These are phyloP conservation scores for Charina bottae DNA, from an alignment of 2,113 vertebrate genomes.

Conservation along the genomic window DNA sequence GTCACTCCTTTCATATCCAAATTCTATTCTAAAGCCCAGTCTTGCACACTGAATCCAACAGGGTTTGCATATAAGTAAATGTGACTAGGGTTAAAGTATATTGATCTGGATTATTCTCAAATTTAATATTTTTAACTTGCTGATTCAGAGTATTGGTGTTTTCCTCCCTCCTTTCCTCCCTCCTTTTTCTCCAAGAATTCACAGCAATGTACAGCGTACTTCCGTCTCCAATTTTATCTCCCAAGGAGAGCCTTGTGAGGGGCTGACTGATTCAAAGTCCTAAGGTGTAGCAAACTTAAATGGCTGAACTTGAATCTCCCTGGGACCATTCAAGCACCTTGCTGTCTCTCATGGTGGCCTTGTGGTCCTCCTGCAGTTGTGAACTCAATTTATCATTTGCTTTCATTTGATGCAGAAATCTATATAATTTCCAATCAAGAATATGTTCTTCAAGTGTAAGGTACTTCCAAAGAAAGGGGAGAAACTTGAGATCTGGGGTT, in stretches of 20 bases:
- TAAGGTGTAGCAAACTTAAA: not conserved
- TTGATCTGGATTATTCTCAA: not conserved
- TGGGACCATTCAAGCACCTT: not conserved
- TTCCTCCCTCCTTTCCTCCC: not conserved
- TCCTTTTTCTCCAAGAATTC: not conserved
- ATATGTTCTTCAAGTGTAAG: not conserved
- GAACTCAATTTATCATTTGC: not conserved
- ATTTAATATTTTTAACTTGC: not conserved
- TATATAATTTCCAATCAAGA: not conserved
- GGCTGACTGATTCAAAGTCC: not conserved
- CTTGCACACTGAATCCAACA: not conserved
- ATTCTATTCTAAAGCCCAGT: not conserved
- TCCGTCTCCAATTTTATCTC: not conserved
- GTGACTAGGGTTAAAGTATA: no score
- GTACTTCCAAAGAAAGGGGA: not conserved
- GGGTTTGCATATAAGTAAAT: no score
- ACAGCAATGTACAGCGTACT: not conserved
- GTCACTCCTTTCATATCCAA: not conserved
- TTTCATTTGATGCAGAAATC: not conserved
- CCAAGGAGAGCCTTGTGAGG: not conserved
- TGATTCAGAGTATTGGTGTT: not conserved
- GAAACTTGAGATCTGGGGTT: not conserved
- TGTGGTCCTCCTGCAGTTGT: not conserved
- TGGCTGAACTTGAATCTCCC: not conserved
- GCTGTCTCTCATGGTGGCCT: not conserved